Evolutionary conservation across 2,797 vertebrate species (phyloP), one percentile per base, ranked within the genome.

Genomic region (Onychomys leucogaster): DNA sequence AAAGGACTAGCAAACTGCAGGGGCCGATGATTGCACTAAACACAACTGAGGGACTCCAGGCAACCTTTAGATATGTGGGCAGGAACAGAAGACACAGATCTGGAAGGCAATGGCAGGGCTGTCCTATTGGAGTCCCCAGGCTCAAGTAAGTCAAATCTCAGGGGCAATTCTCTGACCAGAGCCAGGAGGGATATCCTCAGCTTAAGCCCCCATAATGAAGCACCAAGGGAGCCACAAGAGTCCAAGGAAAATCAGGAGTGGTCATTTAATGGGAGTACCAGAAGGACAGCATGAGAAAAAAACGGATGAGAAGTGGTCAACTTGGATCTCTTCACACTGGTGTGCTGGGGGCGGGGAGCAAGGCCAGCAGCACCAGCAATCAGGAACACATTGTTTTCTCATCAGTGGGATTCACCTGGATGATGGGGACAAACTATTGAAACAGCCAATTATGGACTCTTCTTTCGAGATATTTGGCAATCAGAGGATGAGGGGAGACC

Each of bases 381-480:
- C 52, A 55, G n/a, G 63, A 90, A 17, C 63, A 13, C 41, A 3
- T 57, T 32, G 82, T 12, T 37, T 29, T 43, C 34, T 43, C 32
- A 16, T 37, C 69, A 7, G 0, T 57, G 65, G 9, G 29, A 27
- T 21, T 59, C 65, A 21, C 16, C 69, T 25, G 43, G 52, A 19
- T 52, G 37, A 76, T 34, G 59, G 11, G 49, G 52, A 65, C 49
- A n/a, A 5, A 29, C 52, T 34, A 6, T 7, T 43, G 78, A 84
- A 52, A 86, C 23, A 49, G 59, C 46, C 46, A 32, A 69, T 37
- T 52, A 52, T 21, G 76, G 75, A 82, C 93, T 89, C 92, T 86
- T 92, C 65, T 69, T 94, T 94, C 19, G 80, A 95, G 65, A 96
- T 89, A 90, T 63, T 67, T 75, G 85, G 46, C 55, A 90, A n/a